phyloP scores from a whole-genome alignment of 2,113 vertebrate species.

The Neoarius graeffei region DNA sequence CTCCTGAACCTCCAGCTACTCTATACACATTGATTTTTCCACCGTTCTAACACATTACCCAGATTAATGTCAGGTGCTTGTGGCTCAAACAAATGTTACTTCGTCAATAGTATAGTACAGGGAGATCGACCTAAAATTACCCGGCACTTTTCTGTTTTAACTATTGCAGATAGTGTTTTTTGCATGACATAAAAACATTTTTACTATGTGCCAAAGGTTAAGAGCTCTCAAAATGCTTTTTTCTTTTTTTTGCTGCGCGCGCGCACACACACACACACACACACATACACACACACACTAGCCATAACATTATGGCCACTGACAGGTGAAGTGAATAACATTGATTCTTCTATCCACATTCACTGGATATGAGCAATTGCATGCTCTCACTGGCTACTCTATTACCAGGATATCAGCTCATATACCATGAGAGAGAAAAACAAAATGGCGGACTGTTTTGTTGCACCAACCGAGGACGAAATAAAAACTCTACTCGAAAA shows the following conservation, averaged over 20 bases:
- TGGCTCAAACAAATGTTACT: conserved; percentile 70
- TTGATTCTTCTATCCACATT: too few relatives aligned
- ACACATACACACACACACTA: too few relatives aligned
- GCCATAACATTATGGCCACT: too few relatives aligned
- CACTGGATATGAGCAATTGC: too few relatives aligned
- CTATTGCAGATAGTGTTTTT: conserved; percentile 41
- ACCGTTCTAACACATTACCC: conserved; percentile 57
- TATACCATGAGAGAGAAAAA: too few relatives aligned
- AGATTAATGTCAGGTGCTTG: conserved; percentile 67
- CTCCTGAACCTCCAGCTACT: neutral
- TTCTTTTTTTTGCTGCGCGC: neutral
- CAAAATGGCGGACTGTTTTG: too few relatives aligned
- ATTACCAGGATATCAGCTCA: too few relatives aligned
- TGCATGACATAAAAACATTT: neutral
- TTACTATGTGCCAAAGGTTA: conserved; percentile 29
- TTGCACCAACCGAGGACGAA: too few relatives aligned
- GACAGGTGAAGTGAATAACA: too few relatives aligned
- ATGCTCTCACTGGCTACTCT: too few relatives aligned
- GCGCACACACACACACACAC: too few relatives aligned
- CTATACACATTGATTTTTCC: conserved; percentile 61
- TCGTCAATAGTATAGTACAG: conserved; percentile 68
- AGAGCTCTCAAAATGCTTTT: neutral
- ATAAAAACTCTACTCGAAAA: too few relatives aligned
- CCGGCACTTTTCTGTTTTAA: conserved; percentile 58
- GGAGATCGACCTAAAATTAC: conserved; percentile 55